These are phyloP conservation scores for Agrotis ipsilon DNA, from an alignment of 2,888 invertebrate species.

Conservation along the genomic window DNA sequence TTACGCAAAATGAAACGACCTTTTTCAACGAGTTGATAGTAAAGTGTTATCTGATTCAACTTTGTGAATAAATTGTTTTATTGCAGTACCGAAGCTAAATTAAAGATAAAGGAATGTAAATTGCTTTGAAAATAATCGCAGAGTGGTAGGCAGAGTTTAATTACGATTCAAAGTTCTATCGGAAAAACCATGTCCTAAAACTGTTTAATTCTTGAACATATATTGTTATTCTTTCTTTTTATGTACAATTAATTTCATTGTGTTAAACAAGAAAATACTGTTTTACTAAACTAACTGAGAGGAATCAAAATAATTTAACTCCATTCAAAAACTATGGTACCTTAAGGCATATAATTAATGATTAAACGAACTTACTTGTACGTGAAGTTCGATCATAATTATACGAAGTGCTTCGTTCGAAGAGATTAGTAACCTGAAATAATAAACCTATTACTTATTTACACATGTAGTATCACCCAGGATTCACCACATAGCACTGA, in stretches of 20 bases:
- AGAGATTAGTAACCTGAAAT: too few relatives aligned
- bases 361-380: too few relatives aligned
- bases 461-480: too few relatives aligned
- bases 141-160: constrained; percentile 54
- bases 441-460: too few relatives aligned
- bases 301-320: background rate
- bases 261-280: too few relatives aligned
- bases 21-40: constrained; percentile 56
- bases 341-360: background rate
- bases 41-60: constrained; percentile 67
- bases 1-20: constrained; percentile 62
- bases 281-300: too few relatives aligned
- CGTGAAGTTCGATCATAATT: too few relatives aligned
- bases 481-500: too few relatives aligned
- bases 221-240: too few relatives aligned
- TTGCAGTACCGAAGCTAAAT: constrained; percentile 51
- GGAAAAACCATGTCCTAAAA: constrained; percentile 7
- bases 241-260: too few relatives aligned
- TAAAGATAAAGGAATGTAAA: constrained; percentile 55
- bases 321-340: background rate
- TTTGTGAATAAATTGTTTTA: constrained; percentile 68
- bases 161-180: constrained; percentile 43
- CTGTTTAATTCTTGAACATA: background rate
- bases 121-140: constrained; percentile 52
- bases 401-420: too few relatives aligned